A percentile compares a stretch with the other conserved stretches of the same genome.
phyloP scores from a whole-genome alignment of 2,888 invertebrate species.

The Synanthedon vespiformis region DNA sequence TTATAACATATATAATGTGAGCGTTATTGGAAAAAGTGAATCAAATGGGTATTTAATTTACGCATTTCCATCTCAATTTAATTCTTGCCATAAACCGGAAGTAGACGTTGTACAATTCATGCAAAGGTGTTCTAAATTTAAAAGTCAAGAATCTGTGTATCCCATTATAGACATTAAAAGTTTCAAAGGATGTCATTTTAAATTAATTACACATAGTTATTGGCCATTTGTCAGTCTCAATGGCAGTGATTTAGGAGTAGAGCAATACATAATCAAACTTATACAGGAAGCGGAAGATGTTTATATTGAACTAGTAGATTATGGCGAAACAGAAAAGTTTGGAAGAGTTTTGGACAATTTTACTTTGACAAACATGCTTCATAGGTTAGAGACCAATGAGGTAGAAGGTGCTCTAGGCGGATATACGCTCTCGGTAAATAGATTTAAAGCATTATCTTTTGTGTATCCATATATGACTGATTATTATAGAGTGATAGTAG shows the following conservation, averaged over 20 bases:
- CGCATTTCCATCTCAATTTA: constrained; percentile 6
- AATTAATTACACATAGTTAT: constrained; percentile 14
- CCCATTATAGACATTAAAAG: neutral
- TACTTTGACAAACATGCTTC: constrained; percentile 11
- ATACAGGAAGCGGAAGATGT: constrained; percentile 15
- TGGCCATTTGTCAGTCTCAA: constrained; percentile 22
- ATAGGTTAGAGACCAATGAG: constrained; percentile 12
- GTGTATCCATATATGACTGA: constrained; percentile 9
- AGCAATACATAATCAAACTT: constrained; percentile 15
- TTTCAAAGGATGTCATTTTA: constrained; percentile 10
- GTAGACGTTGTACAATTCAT: neutral
- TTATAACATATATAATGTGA: neutral
- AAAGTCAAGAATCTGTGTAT: constrained; percentile 1
- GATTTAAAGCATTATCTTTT: constrained; percentile 5
- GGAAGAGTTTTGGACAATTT: constrained; percentile 15
- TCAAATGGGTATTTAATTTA: constrained; percentile 5
- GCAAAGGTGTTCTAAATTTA: constrained; percentile 4
- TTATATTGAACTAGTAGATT: constrained; percentile 13
- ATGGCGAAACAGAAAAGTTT: constrained; percentile 13
- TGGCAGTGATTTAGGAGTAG: constrained; percentile 9
- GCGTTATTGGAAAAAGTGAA: neutral
- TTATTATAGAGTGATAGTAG: constrained; percentile 6
- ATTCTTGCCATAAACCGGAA: constrained; percentile 6
- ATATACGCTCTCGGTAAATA: constrained; percentile 7
- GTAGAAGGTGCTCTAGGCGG: constrained; percentile 23